Evolutionary conservation across 1,140 invertebrate genomes (phyloP), one percentile per base, ranked within the genome.

Genomic region (Drosophila persimilis): DNA sequence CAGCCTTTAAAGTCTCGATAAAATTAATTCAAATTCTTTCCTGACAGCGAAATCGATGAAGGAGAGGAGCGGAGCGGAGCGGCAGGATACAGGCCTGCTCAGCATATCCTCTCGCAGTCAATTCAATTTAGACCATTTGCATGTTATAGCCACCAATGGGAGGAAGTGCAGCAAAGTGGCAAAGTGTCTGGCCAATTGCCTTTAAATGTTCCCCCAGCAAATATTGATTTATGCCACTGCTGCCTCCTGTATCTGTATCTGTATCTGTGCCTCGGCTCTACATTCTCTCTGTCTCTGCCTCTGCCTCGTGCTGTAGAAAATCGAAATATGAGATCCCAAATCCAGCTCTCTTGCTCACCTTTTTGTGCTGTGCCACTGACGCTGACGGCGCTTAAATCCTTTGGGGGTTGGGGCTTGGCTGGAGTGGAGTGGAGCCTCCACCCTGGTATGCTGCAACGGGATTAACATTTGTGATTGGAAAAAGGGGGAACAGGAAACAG

Each of bases 91-190:
- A 22, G 9, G 44, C 31, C 31, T 9, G 8, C 31, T 31, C 3
- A 29, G 6, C 65, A 55, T 56, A 50, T 64, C 35, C 52, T 22
- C 35, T 39, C 35, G 50, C 52, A 29, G 43, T 53, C 53, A 63
- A 61, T 79, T 84, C 50, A 77, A 73, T 85, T 84, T 73, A 43
- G 39, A 51, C 61, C 56, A 77, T 77, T 80, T 85, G 61, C 75
- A 60, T 66, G 60, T 61, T 54, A 39, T 26, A 55, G 50, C n/a
- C 52, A 56, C 50, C 50, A 15, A 31, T 31, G 39, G 58, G 53
- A 43, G 51, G 43, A 64, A 76, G 64, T 66, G 54, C 71, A 59
- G 9, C 71, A 65, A 53, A 45, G 69, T 62, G 62, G 61, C 80
- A 73, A 78, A 65, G 57, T 61, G 64, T 54, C 26, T 13, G 55